These are phyloP conservation scores for Dryoscopus gambensis DNA, from an alignment of 2,113 vertebrate species.

Conservation along the genomic window DNA sequence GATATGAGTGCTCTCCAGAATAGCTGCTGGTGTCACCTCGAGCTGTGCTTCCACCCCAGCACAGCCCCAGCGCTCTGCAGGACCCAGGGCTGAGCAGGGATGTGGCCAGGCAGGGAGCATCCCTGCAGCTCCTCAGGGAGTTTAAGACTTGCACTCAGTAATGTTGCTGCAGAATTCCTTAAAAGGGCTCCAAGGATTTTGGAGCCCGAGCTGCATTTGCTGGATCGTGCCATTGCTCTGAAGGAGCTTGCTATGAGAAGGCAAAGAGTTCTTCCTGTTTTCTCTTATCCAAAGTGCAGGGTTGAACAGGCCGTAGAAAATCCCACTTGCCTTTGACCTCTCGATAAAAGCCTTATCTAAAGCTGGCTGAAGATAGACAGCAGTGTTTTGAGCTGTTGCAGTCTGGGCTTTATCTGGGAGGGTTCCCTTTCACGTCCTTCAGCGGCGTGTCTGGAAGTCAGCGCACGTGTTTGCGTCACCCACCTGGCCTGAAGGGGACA, in stretches of 20 bases:
- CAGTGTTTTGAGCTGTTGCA: neutral
- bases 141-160: neutral
- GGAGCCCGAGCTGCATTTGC: neutral
- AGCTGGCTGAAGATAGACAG: neutral
- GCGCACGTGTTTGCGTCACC: neutral
- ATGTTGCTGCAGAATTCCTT: neutral
- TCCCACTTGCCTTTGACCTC: conserved; percentile 29
- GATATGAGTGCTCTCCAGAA: neutral
- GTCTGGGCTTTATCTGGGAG: neutral
- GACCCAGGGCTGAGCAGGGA: neutral
- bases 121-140: neutral
- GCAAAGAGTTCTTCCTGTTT: neutral
- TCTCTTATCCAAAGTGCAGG: neutral
- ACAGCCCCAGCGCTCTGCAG: neutral
- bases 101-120: neutral
- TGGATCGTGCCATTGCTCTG: neutral
- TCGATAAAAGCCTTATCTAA: neutral
- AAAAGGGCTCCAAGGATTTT: neutral
- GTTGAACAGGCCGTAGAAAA: neutral
- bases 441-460: neutral
- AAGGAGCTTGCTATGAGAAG: neutral
- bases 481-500: neutral
- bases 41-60: neutral
- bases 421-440: neutral
- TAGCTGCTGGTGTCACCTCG: neutral